Evolutionary conservation across 2,113 vertebrate genomes (phyloP), one percentile per base, ranked within the genome.

Genomic region (Mus spicilegus): DNA sequence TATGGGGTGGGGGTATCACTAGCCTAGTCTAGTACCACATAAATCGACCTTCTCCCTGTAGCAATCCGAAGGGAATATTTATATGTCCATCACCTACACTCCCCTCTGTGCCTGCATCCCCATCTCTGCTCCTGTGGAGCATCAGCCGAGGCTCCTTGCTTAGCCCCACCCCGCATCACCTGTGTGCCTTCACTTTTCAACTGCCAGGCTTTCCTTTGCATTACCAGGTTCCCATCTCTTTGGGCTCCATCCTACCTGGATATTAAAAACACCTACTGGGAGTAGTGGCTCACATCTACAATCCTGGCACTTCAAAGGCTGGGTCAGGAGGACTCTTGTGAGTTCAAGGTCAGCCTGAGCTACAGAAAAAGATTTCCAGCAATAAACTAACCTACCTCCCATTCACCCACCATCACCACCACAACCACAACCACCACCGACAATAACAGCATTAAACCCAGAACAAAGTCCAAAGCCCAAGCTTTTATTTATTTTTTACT

Each of bases 161-260:
- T 56, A 16, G n/a, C 72, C 33, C 17, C 1, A 0, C 28, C 49
- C 3, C 10, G 8, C 17, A 28, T 54, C 12, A 28, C 9, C 13
- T 13, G n/a, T 12, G 13, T 26, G 0, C 33, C 46, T 26, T 1
- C 24, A 10, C 30, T 22, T 77, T 11, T 9, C 16, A 0, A 2
- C 39, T 20, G 24, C 36, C 9, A 30, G 58, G 17, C 46, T 24
- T 2, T 36, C 67, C 49, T 56, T 4, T 28, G 30, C 9, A 16
- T 51, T 7, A 16, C 9, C 12, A 0, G 12, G 9, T 9, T 24
- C 65, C 28, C 63, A n/a, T 17, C 16, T 51, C 86, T 72, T 51
- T 51, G 16, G 46, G 11, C 65, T 84, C 46, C 67, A n/a, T 13
- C 63, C 42, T 33, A 20, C 63, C 42, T 11, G 4, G 11, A 14